Base-by-base conservation (phyloP, 2,888 invertebrate species). In the Dynastes tityus region DNA sequence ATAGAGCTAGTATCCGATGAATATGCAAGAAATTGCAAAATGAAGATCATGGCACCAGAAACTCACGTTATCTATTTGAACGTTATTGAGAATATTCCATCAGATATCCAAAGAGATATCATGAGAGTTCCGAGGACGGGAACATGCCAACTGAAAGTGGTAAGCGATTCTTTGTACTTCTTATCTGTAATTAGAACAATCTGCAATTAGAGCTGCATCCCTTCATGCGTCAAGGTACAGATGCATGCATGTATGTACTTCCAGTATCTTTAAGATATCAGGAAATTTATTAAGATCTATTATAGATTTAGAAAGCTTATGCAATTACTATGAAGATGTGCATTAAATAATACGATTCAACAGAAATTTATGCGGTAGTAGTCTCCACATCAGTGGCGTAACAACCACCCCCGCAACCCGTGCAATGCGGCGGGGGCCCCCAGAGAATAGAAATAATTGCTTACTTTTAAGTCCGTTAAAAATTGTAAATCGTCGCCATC, bases 11-110 rank as follows among this genome's bases (percentile, higher is more conserved):
- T 82, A 49, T 82, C 84, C 13, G 80, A 78, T 37, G 79, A 81
- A 65, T 68, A 80, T 61, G 78, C 76, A 51, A 81, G 79, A 32
- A 78, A 83, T 16, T 87, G 87, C 79, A 83, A 82, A 63, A 45
- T 84, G 53, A 82, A 81, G 22, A 83, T 88, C 8, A 83, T 82
- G 27, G 86, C 86, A 2, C 87, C 87, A 3, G 80, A 81, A 55
- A 84, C 86, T 2, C 86, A 87, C 77, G 83, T 86, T 8, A 83
- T 88, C 22, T 84, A 85, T 73, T 78, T 88, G 79, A 79, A 80
- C 58, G 61, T 82, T 63, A 40, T 80, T 40, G 81, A 82, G 13
- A 74, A 32, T n/a, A 74, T 49, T 65, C 75, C 53, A 49, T 49
- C 64, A 2, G 61, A 79, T 13, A 53, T 80, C 13, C 80, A 77